phyloP scores from a whole-genome alignment of 2,797 vertebrate genomes.

The Scolopax bukidnonensis region DNA sequence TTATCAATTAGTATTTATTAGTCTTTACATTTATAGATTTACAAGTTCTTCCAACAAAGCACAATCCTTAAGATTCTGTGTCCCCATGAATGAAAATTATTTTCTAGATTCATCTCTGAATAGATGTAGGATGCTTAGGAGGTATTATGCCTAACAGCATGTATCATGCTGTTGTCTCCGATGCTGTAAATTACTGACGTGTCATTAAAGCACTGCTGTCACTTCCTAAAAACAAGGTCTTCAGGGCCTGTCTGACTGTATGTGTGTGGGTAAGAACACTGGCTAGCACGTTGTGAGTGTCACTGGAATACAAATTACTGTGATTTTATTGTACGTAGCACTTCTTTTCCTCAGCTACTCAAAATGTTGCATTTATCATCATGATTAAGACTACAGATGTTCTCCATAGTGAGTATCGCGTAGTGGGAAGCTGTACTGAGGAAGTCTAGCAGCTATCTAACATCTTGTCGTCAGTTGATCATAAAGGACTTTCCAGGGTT shows the following conservation, averaged over 20 bases:
- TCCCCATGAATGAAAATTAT: background rate
- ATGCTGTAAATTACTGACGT: background rate
- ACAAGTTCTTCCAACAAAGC: background rate
- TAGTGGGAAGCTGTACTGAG: background rate
- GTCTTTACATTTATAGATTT: background rate
- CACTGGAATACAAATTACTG: slow-evolving; percentile 52
- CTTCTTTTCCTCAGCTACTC: background rate
- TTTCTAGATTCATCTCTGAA: background rate
- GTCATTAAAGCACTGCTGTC: slow-evolving; percentile 47
- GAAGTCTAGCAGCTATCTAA: slow-evolving; percentile 47
- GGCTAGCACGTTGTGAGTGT: slow-evolving; percentile 20
- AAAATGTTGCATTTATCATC: slow-evolving; percentile 42
- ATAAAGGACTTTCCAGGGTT: slow-evolving; percentile 11
- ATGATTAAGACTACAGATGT: slow-evolving; percentile 55
- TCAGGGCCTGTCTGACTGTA: slow-evolving; percentile 23
- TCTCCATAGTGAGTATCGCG: background rate
- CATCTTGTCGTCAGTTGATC: background rate
- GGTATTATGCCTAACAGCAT: background rate
- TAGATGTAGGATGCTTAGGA: background rate
- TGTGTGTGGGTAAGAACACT: background rate
- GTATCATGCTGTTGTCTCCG: slow-evolving; percentile 7
- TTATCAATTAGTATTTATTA: background rate
- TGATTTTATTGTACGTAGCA: background rate
- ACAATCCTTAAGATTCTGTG: background rate
- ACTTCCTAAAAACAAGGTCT: background rate